These are phyloP conservation scores for Emys orbicularis DNA, from an alignment of 2,797 vertebrate species.

Conservation along the genomic window DNA sequence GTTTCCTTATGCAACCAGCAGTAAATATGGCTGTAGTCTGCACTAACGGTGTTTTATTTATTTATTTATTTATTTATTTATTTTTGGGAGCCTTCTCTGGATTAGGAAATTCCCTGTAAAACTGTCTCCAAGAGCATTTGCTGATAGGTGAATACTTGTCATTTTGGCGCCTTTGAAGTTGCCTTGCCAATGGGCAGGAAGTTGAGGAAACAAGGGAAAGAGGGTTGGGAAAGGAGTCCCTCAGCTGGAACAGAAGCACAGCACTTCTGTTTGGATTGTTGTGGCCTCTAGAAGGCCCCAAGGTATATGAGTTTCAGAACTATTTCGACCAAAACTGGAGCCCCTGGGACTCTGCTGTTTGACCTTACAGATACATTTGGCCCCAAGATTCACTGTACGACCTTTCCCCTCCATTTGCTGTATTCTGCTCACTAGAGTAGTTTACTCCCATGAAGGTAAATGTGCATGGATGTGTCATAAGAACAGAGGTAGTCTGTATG, in stretches of 20 bases:
- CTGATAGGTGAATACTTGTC: neutral
- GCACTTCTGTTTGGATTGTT: neutral
- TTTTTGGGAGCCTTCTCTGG: neutral
- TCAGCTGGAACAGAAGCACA: neutral
- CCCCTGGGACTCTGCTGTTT: too few relatives aligned
- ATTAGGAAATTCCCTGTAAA: neutral
- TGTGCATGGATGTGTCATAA: too few relatives aligned
- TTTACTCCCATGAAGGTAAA: too few relatives aligned
- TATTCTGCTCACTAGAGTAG: too few relatives aligned
- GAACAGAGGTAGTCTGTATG: too few relatives aligned
- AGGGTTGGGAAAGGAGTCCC: neutral
- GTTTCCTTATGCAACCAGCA: neutral
- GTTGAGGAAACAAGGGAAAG: neutral
- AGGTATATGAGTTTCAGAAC: too few relatives aligned
- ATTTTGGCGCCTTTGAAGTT: neutral
- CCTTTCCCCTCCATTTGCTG: too few relatives aligned
- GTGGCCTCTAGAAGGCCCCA: too few relatives aligned
- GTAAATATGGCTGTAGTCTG: neutral
- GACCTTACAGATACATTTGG: too few relatives aligned
- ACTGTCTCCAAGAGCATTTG: neutral
- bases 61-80: too few relatives aligned
- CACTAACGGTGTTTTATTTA: neutral
- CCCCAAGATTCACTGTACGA: too few relatives aligned
- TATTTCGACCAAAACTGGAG: too few relatives aligned
- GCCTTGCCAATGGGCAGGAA: neutral